Evolutionary conservation across 2,888 invertebrate species (phyloP).

Genomic region (Lithophane socia): DNA sequence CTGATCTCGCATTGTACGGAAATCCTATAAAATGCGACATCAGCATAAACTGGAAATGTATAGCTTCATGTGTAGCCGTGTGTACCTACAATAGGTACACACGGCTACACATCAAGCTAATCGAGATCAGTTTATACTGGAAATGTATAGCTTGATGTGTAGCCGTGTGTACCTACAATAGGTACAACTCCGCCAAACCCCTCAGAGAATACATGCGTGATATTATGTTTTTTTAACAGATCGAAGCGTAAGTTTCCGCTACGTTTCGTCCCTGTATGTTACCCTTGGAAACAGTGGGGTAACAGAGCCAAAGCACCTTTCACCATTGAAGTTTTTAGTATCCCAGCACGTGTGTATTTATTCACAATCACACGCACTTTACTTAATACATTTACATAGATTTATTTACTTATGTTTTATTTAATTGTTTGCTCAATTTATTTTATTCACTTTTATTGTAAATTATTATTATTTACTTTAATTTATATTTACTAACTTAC

Average conservation of each 20-base stretch:
- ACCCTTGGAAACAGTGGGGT: background rate
- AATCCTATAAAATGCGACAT: too few relatives aligned
- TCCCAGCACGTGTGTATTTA: background rate
- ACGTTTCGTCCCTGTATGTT: background rate
- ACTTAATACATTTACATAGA: constrained; percentile 25
- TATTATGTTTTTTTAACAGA: too few relatives aligned
- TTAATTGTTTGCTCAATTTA: constrained; percentile 37
- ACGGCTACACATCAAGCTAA: too few relatives aligned
- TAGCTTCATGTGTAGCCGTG: too few relatives aligned
- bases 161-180: too few relatives aligned
- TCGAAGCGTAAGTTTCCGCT: background rate
- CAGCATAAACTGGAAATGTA: too few relatives aligned
- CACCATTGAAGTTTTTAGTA: background rate
- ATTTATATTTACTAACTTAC: constrained; percentile 2
- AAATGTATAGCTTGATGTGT: too few relatives aligned
- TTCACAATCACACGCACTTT: constrained; percentile 4
- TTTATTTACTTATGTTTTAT: constrained; percentile 17
- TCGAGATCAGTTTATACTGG: too few relatives aligned
- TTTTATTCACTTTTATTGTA: background rate
- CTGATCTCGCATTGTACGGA: too few relatives aligned
- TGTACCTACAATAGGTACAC: too few relatives aligned
- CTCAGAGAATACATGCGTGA: too few relatives aligned
- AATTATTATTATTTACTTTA: background rate
- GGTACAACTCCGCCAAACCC: too few relatives aligned
- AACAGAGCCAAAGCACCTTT: background rate